phyloP scores from a whole-genome alignment of 2,797 vertebrate genomes.

The Eulemur rubriventer region DNA sequence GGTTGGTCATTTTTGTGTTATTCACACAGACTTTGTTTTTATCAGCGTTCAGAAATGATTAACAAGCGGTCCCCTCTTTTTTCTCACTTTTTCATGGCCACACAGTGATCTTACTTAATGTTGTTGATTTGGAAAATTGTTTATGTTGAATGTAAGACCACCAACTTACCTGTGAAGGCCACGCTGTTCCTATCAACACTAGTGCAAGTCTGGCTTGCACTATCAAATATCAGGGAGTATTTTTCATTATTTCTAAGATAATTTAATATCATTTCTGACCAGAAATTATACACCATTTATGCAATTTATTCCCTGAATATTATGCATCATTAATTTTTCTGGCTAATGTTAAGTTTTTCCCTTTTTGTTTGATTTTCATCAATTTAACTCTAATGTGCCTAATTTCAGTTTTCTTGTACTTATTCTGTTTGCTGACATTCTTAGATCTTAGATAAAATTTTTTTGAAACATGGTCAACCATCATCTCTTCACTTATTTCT shows the following conservation, averaged over 20 bases:
- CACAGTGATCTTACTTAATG: neutral
- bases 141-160: neutral
- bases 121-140: neutral
- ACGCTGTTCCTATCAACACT: neutral
- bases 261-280: neutral
- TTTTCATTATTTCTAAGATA: neutral
- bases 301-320: neutral
- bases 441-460: neutral
- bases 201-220: neutral
- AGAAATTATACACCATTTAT: neutral
- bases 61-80: neutral
- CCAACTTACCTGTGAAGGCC: neutral
- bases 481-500: neutral
- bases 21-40: neutral
- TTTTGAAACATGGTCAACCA: neutral
- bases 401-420: neutral
- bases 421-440: neutral
- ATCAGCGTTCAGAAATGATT: neutral
- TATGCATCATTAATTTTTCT: neutral
- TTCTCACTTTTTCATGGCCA: neutral
- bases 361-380: neutral
- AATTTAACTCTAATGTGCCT: neutral
- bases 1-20: neutral
- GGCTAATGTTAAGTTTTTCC: neutral
- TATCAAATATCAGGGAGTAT: neutral